Conservation (phyloP, 1,140 invertebrate genomes). For the Phocides pigmalion region DNA sequence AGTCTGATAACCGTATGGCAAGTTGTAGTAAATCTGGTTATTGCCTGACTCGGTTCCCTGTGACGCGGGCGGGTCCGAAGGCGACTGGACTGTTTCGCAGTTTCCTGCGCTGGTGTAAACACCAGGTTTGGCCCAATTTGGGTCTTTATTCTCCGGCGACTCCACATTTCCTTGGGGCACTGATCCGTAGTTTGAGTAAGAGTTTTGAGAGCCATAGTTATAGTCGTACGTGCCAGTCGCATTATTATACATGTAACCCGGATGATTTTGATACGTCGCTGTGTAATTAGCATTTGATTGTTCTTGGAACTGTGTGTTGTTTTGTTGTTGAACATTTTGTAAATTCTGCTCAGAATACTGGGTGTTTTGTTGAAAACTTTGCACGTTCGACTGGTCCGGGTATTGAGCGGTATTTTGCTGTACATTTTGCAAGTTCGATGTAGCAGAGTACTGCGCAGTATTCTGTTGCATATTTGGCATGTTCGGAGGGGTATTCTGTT, state of each 20-base stretch:
- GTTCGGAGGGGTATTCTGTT: not conserved
- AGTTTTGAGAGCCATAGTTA: conserved; percentile 82
- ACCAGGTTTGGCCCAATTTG: conserved; percentile 54
- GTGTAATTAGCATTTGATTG: conserved; percentile 47
- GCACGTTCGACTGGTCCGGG: conserved; percentile 3
- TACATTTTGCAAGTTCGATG: conserved; percentile 7
- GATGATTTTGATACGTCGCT: conserved; percentile 83
- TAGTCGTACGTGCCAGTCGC: conserved; percentile 81
- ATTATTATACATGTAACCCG: conserved; percentile 82
- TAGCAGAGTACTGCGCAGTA: conserved; percentile 2
- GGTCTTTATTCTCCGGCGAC: conserved; percentile 46
- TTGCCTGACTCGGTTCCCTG: conserved; percentile 39
- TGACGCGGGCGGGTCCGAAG: conserved; percentile 60
- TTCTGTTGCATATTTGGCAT: not conserved
- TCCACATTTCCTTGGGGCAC: conserved; percentile 42
- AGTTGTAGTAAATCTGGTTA: conserved; percentile 79
- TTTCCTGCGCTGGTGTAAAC: conserved; percentile 65
- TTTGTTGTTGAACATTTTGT: conserved; percentile 31
- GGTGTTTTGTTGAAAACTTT: not conserved
- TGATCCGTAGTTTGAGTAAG: conserved; percentile 51
- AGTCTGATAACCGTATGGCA: conserved; percentile 82
- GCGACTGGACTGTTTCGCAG: conserved; percentile 80
- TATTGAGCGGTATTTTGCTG: conserved; percentile 2
- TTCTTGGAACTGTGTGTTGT: conserved; percentile 37
- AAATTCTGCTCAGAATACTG: conserved; percentile 28